These are phyloP conservation scores for Panthera uncia DNA, from an alignment of 2,113 vertebrate genomes.

Conservation along the genomic window DNA sequence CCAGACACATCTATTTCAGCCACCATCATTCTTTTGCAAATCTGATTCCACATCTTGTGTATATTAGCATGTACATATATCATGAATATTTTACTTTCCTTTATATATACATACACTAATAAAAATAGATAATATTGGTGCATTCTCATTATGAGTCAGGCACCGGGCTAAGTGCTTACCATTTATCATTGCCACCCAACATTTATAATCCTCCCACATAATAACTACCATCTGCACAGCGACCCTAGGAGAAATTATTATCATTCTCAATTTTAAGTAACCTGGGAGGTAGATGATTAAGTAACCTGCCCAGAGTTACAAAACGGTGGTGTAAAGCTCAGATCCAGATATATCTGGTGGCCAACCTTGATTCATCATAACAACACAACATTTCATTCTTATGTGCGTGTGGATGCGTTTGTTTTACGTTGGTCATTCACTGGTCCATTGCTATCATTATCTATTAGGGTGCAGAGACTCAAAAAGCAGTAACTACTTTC, in stretches of 20 bases:
- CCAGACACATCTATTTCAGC: not conserved
- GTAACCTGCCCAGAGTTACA: not conserved
- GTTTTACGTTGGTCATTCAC: not conserved
- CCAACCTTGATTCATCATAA: not conserved
- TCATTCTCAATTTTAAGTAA: not conserved
- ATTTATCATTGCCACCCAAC: constrained; percentile 32
- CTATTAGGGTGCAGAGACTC: not conserved
- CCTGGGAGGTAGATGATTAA: not conserved
- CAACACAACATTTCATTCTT: not conserved
- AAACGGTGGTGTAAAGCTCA: not conserved
- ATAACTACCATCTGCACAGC: not conserved
- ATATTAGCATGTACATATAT: not conserved
- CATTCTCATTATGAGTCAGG: not conserved
- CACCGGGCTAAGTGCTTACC: not conserved
- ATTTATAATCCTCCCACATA: not conserved
- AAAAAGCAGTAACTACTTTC: not conserved
- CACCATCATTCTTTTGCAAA: not conserved
- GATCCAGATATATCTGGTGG: not conserved
- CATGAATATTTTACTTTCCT: not conserved
- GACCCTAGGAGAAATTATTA: not conserved
- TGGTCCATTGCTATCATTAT: not conserved
- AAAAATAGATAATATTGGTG: not conserved
- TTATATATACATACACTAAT: not conserved
- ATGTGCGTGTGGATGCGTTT: not conserved
- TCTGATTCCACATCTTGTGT: not conserved